Percentiles rank a stretch among this genome's conserved stretches.
Evolutionary conservation across 2,888 invertebrate genomes (phyloP).

Genomic region (Xanthia icteritia): DNA sequence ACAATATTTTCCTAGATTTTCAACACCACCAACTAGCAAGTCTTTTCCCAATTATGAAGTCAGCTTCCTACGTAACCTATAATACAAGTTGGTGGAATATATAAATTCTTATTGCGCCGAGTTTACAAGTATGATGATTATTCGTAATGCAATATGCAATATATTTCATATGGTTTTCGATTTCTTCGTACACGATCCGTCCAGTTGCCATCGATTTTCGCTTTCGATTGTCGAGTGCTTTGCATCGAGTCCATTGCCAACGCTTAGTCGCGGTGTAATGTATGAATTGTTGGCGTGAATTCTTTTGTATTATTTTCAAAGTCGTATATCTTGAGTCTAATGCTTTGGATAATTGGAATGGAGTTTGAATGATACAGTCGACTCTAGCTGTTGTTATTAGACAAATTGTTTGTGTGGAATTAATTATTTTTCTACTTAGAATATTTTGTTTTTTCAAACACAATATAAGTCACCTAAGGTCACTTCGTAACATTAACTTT

Average conservation of each 20-base stretch:
- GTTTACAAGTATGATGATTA: background rate
- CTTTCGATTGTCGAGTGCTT: conserved; percentile 79
- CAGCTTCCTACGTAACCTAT: no score
- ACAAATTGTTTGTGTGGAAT: background rate
- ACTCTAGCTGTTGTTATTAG: background rate
- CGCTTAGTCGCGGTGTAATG: conserved; percentile 71
- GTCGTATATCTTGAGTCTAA: conserved; percentile 14
- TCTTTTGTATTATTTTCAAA: background rate
- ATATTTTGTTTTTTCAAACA: background rate
- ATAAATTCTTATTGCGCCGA: fast-evolving
- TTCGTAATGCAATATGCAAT: conserved; percentile 24
- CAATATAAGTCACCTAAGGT: no score
- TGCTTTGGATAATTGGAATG: background rate
- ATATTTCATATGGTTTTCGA: conserved; percentile 71
- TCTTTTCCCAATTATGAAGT: background rate
- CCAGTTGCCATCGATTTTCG: conserved; percentile 79
- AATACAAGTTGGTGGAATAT: no score
- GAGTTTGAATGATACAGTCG: background rate
- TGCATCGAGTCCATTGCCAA: conserved; percentile 81
- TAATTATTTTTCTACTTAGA: background rate
- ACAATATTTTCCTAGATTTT: background rate
- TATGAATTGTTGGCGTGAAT: conserved; percentile 62
- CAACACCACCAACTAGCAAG: fast-evolving
- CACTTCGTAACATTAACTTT: background rate
- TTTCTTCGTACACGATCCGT: conserved; percentile 73